Evolutionary conservation across 2,797 vertebrate genomes (phyloP).

Genomic region (Luscinia luscinia): DNA sequence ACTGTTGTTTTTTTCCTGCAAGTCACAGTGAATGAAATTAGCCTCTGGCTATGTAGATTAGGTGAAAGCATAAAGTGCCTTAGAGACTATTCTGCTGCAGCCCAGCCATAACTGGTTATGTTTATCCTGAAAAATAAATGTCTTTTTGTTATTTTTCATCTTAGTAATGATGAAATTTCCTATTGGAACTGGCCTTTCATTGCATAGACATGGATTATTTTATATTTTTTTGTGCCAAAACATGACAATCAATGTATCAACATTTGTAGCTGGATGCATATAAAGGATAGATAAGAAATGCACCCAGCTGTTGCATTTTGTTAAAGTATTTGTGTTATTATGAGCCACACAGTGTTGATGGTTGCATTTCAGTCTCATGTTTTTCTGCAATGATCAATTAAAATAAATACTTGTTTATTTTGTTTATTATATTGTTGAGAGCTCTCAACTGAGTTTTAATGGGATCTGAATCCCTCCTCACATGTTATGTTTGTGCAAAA

Average conservation of each 20-base stretch:
- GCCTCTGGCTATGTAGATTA: not conserved
- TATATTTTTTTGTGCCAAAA: not conserved
- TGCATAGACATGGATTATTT: not conserved
- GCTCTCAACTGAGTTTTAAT: not conserved
- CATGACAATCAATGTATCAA: not conserved
- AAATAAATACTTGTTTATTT: not conserved
- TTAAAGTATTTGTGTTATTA: not conserved
- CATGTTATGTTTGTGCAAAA: fast-evolving
- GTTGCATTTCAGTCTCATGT: not conserved
- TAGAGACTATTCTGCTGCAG: not conserved
- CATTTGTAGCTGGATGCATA: not conserved
- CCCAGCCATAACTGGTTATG: not conserved
- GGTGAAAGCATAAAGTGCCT: not conserved
- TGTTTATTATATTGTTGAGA: not conserved
- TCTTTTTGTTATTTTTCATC: not conserved
- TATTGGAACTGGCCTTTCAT: not conserved
- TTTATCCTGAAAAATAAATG: not conserved
- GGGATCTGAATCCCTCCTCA: not conserved
- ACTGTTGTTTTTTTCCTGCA: not conserved
- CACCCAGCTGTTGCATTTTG: not conserved
- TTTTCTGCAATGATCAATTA: not conserved
- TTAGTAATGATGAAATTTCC: not conserved
- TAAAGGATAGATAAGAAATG: not conserved
- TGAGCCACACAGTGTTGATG: not conserved
- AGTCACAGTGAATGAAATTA: constrained; percentile 2